Evolutionary conservation across 2,888 invertebrate genomes (phyloP).

Genomic region (Mongoloraphidia duomilia): DNA sequence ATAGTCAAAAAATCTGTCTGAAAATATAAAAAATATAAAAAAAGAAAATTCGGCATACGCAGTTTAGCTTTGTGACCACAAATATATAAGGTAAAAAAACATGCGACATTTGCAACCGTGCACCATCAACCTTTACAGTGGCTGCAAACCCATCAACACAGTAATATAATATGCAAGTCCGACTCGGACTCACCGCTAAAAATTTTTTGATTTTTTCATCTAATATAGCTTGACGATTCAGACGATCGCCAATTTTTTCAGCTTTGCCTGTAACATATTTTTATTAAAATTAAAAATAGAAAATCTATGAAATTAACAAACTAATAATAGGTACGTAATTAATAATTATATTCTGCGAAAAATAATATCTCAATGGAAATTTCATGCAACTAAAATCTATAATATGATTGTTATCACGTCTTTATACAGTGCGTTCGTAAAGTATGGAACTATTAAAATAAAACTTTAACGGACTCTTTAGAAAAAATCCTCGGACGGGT

Average conservation of each 20-base stretch:
- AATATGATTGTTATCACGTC: no score
- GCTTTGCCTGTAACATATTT: slow-evolving; percentile 38
- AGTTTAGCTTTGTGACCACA: no score
- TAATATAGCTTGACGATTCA: slow-evolving; percentile 75
- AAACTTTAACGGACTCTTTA: no score
- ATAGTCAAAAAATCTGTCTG: no score
- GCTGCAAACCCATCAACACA: not conserved
- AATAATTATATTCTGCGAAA: not conserved
- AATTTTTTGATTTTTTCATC: slow-evolving; percentile 90
- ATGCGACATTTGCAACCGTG: not conserved
- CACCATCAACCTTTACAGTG: not conserved
- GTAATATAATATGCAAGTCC: not conserved
- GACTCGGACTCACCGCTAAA: slow-evolving; percentile 59
- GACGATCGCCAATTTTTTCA: slow-evolving; percentile 57
- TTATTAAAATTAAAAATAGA: not conserved
- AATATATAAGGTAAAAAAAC: not conserved
- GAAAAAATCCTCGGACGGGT: no score
- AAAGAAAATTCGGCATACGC: no score
- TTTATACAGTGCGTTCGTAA: no score
- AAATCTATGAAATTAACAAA: not conserved
- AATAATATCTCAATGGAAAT: not conserved
- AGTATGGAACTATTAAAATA: no score
- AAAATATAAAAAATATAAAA: no score
- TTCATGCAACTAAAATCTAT: not conserved
- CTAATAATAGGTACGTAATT: not conserved